These are phyloP conservation scores for Hirtodrosophila histrioides DNA, from an alignment of 2,888 invertebrate genomes.

Conservation along the genomic window DNA sequence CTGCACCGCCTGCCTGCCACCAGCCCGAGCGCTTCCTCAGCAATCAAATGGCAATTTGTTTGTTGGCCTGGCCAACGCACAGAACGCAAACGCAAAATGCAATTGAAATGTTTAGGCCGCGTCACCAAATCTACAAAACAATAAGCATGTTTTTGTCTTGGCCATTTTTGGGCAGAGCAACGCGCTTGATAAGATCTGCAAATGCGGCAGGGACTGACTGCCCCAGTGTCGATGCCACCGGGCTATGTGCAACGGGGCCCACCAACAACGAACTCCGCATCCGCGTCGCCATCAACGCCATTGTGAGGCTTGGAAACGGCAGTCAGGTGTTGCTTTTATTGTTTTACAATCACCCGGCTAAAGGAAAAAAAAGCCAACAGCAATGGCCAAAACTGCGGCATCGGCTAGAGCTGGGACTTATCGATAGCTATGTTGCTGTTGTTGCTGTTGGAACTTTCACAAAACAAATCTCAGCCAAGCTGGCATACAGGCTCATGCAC, in stretches of 20 bases:
- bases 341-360: conserved; percentile 74
- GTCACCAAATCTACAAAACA: conserved; percentile 65
- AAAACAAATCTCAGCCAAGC: conserved; percentile 68
- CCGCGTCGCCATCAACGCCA: conserved; percentile 71
- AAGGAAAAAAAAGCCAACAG: conserved; percentile 22
- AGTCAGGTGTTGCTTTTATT: conserved; percentile 80
- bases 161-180: conserved; percentile 67
- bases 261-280: conserved; percentile 68
- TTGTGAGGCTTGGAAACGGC: conserved; percentile 66
- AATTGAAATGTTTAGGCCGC: conserved; percentile 71
- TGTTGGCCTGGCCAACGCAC: conserved; percentile 31
- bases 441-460: conserved; percentile 66
- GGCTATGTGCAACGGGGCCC: conserved; percentile 35
- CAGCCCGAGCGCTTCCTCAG: conserved; percentile 12
- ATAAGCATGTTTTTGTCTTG: conserved; percentile 67
- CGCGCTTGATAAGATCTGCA: conserved; percentile 61
- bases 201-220: conserved; percentile 10
- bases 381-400: conserved; percentile 18
- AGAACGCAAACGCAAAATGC: conserved; percentile 54
- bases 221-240: conserved; percentile 17
- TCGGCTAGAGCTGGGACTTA: conserved; percentile 29
- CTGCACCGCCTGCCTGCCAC: not conserved
- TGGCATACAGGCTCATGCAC: conserved; percentile 39
- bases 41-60: conserved; percentile 55
- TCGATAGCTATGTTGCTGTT: conserved; percentile 40